Evolutionary conservation across 2,113 vertebrate species (phyloP), one percentile per base, ranked within the genome.

Genomic region (Melanerpes aurifrons): DNA sequence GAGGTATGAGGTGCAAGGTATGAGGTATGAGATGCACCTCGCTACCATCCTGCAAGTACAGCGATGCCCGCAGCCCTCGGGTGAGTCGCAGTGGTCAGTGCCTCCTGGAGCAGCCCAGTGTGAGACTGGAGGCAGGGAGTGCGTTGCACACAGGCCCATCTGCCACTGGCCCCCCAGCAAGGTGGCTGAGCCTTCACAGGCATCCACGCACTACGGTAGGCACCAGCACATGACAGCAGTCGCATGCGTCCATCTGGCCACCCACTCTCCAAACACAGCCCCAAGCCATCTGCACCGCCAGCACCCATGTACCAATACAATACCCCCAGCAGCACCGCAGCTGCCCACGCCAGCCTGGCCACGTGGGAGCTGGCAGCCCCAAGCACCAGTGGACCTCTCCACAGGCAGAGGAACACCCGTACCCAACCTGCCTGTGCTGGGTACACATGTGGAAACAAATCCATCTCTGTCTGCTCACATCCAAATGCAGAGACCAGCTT

Each of bases 101-200:
- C 35, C 35, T 28, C 40, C 15, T 24, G 35, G 50, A 58, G 57
- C n/a, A 48, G 32, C 20, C 59, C 12, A 1, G 26, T 9, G 68
- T 59, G 86, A 50, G 0, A 0, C 69, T 77, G 1, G 0, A 43
- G 47, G 82, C n/a, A 56, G 54, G 28, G 40, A 25, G 6, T 0
- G 8, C 82, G n/a, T 15, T n/a, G 29, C 71, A 50, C 62, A 56
- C 62, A 82, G 40, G 43, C 43, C 43, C 12, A 2, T 53, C 75
- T 4, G 1, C 54, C 2, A 3, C 50, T 4, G 1, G 67, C 37
- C 77, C 80, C 7, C 1, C 50, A n/a, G 29, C 8, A 2, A 72
- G 53, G 1, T 40, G 40, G 63, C 81, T 6, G 1, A 85, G 26
- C 64, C 73, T 24, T n/a, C 80, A 18, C 80, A 61, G 4, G 2